These are phyloP conservation scores for Microcebus tavaratra DNA, from an alignment of 2,113 vertebrate species.

Conservation along the genomic window DNA sequence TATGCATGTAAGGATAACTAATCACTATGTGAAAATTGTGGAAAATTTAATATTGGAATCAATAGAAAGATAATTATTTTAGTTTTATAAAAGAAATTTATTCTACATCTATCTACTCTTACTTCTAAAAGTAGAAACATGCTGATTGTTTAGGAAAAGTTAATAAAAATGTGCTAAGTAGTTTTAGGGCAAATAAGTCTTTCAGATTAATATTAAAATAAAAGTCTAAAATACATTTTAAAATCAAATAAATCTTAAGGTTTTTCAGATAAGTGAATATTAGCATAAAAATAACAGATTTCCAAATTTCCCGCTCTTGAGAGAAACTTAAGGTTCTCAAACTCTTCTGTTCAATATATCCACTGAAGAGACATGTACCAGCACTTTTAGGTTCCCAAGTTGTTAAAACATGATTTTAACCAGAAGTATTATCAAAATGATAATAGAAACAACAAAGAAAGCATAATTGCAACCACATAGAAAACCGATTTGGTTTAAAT, in stretches of 20 bases:
- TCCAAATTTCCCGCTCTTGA: neutral
- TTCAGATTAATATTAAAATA: neutral
- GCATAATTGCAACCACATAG: neutral
- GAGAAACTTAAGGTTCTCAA: neutral
- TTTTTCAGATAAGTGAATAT: neutral
- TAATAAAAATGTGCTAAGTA: neutral
- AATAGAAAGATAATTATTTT: neutral
- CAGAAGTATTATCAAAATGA: neutral
- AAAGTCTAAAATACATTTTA: neutral
- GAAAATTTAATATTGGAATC: neutral
- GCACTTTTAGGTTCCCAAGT: neutral
- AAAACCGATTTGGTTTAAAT: constrained; percentile 48
- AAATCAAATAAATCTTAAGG: neutral
- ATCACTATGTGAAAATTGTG: neutral
- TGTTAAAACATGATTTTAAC: constrained; percentile 4
- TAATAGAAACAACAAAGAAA: constrained; percentile 45
- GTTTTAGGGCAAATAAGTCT: neutral
- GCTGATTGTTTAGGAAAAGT: neutral
- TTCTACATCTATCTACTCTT: neutral
- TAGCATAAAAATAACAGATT: neutral
- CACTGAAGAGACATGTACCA: neutral
- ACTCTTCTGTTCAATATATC: neutral
- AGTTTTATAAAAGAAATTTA: neutral
- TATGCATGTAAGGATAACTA: neutral
- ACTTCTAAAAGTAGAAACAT: constrained; percentile 26